A percentile compares a stretch with the other conserved stretches of the same genome.
Evolutionary conservation across 2,888 invertebrate species (phyloP).

Genomic region (Volucella zonaria): DNA sequence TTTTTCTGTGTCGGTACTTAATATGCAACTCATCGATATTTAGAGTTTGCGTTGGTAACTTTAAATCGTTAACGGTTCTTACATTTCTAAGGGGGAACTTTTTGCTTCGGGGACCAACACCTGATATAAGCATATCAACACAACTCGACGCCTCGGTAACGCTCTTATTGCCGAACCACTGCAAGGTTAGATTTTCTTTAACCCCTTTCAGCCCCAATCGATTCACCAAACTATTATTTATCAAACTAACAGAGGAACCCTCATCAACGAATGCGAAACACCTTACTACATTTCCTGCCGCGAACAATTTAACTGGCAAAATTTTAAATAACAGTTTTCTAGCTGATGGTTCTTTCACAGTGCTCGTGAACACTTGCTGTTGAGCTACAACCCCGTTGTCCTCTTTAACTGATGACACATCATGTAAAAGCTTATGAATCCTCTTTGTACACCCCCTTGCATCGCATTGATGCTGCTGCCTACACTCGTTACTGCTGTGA

Average conservation of each 20-base stretch:
- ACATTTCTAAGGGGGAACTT: slow-evolving; percentile 48
- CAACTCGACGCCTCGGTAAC: slow-evolving; percentile 20
- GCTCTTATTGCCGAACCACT: slow-evolving; percentile 48
- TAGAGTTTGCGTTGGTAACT: slow-evolving; percentile 32
- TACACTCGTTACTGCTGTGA: too few species aligned
- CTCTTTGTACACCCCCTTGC: not conserved
- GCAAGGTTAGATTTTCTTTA: slow-evolving; percentile 44
- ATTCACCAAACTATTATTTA: slow-evolving; percentile 41
- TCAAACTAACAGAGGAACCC: slow-evolving; percentile 47
- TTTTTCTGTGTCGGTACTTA: slow-evolving; percentile 23
- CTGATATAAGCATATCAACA: slow-evolving; percentile 55
- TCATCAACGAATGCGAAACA: slow-evolving; percentile 13
- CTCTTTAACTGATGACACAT: not conserved
- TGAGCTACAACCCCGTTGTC: not conserved
- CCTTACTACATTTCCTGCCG: too few species aligned
- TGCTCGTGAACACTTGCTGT: not conserved
- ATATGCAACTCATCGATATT: slow-evolving; percentile 18
- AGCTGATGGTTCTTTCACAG: slow-evolving; percentile 28
- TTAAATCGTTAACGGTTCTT: slow-evolving; percentile 31
- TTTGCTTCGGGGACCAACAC: slow-evolving; percentile 10
- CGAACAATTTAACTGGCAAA: slow-evolving; percentile 3
- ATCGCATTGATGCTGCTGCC: too few species aligned
- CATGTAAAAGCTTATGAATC: not conserved
- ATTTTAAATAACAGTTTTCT: not conserved
- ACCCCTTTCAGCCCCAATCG: slow-evolving; percentile 27